Evolutionary conservation across 2,888 invertebrate species (phyloP), one percentile per base, ranked within the genome.

Genomic region (Microctonus hyperodae): DNA sequence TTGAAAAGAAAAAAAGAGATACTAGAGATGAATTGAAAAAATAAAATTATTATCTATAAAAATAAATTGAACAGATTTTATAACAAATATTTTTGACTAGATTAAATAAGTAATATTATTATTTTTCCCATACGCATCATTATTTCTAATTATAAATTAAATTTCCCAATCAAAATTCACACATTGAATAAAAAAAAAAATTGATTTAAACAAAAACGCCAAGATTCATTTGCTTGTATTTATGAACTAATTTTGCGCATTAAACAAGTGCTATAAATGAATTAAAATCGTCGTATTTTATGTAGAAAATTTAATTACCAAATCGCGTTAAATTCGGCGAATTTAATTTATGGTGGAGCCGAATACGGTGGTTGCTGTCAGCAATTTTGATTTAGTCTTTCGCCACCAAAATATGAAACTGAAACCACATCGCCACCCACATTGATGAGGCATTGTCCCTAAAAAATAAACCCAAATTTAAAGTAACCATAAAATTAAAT

Each of bases 401-500:
- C 87, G 70, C 88, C 87, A 65, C 86, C 83, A 75, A 86, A 90
- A 83, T 94, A 93, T 11, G 92, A 90, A 13, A 93, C 91, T 74
- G 89, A 90, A 2, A 97, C 96, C 2, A 95, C 96, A 85, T 98
- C 98, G 0, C 98, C 98, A 55, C 96, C 96, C 13, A 98, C 94
- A 75, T 96, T 97, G 71, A 98, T 91, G 70, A 98, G 88, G 86
- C 97, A 97, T 85, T 98, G 97, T 66, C 95, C 96, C 96, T 97
- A 88, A 44, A 88, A 89, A 74, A 37, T 40, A 61, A 64, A 70
- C 44, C 35, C 20, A 50, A 44, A 44, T 28, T 59, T 9, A 23
- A 33, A 16, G 40, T 44, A 25, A 59, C 44, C n/a, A 25, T 55
- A 13, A 55, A 7, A 23, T 11, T 28, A 28, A 28, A 25, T 28